phyloP scores from a whole-genome alignment of 2,888 invertebrate species.

The Mesoligia furuncula region DNA sequence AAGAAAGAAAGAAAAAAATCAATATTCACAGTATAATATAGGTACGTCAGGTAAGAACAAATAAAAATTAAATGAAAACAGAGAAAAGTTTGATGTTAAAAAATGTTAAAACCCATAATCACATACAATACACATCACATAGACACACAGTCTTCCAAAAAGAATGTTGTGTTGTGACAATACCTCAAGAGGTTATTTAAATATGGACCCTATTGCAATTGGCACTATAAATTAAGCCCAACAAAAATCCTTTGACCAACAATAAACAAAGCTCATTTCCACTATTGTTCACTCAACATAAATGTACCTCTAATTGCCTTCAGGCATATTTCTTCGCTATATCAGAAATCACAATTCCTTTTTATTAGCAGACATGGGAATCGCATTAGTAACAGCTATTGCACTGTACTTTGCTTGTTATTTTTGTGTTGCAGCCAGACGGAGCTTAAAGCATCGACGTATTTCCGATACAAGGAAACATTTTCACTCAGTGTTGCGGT shows the following conservation, averaged over 20 bases:
- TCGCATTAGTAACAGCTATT: slow-evolving; percentile 46
- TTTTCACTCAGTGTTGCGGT: slow-evolving; percentile 15
- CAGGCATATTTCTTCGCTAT: slow-evolving; percentile 5
- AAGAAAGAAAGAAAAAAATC: too few species aligned
- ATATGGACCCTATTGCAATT: neutral
- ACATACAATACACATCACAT: neutral
- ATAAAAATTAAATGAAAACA: too few species aligned
- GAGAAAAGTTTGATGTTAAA: too few species aligned
- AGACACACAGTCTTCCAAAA: neutral
- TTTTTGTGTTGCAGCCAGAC: slow-evolving; percentile 24
- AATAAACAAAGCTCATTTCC: neutral
- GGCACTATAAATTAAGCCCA: neutral
- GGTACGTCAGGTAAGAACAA: too few species aligned
- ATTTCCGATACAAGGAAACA: slow-evolving; percentile 16
- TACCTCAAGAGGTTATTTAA: neutral
- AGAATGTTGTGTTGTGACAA: neutral
- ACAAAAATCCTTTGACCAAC: neutral
- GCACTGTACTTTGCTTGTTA: slow-evolving; percentile 22
- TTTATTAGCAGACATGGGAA: slow-evolving; percentile 48
- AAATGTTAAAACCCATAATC: neutral
- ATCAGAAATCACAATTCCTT: slow-evolving; percentile 10
- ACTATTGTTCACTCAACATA: neutral
- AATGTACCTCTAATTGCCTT: neutral
- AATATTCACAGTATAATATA: too few species aligned
- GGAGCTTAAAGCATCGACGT: slow-evolving; percentile 1